Conservation (phyloP, 2,113 vertebrate species). For the Carettochelys insculpta region DNA sequence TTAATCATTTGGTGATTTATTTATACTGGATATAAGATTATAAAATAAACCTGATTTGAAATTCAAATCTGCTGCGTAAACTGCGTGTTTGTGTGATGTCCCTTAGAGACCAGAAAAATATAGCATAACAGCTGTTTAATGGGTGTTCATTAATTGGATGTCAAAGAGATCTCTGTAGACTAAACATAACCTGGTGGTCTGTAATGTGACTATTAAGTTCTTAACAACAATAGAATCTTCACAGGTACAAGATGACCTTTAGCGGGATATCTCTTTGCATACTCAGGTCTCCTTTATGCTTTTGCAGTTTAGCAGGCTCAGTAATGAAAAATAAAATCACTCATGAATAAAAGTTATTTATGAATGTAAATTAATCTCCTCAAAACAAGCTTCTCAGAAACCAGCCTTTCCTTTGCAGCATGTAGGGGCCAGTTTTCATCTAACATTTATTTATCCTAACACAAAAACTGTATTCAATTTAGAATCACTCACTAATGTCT, state of each 20-base stretch:
- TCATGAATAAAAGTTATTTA: constrained; percentile 44
- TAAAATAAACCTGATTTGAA: constrained; percentile 20
- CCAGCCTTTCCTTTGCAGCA: neutral
- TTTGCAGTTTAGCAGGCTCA: neutral
- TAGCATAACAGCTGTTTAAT: constrained; percentile 34
- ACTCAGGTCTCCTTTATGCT: neutral
- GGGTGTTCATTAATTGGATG: constrained; percentile 35
- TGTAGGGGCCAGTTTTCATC: neutral
- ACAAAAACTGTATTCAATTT: neutral
- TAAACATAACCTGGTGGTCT: neutral
- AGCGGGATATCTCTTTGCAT: neutral
- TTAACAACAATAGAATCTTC: neutral
- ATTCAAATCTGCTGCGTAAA: constrained; percentile 43
- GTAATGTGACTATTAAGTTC: neutral
- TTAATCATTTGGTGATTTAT: constrained; percentile 1
- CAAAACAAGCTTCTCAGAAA: constrained; percentile 13
- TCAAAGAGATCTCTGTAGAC: neutral
- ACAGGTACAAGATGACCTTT: neutral
- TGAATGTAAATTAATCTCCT: constrained; percentile 19
- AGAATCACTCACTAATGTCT: neutral
- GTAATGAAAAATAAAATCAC: constrained; percentile 20
- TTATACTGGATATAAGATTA: constrained; percentile 38
- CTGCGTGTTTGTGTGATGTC: neutral
- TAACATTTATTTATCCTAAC: neutral
- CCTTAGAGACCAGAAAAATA: constrained; percentile 29